Base-by-base conservation (phyloP, 2,888 invertebrate species). In the Limnephilus auricula region DNA sequence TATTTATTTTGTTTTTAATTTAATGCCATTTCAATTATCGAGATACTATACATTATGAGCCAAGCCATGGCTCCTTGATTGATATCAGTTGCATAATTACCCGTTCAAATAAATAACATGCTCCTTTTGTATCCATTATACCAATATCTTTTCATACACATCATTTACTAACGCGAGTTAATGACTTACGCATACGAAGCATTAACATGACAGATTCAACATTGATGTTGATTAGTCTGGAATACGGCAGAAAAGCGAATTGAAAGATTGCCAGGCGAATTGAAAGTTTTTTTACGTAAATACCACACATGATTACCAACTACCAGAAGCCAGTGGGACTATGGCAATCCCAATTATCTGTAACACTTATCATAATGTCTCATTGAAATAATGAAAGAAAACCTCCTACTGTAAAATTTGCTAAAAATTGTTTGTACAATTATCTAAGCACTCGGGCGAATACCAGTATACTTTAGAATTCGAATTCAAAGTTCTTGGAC, bases 111-210 rank as follows among this genome's bases (percentile, higher is more conserved):
- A 34, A 15, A 65, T 82, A 18, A 31, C 82, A 34, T 15, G 82
- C 25, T 34, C 34, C 82, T 82, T 82, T 82, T 82, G 34, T 82
- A 82, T 82, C 25, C 18, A 34, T 82, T 82, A 31, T 82, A 82
- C 34, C 31, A 34, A 82, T 82, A 34, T 82, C 82, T 82, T 34
- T 82, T 82, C 82, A 82, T 6, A 34, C 31, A 82, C 25, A 37
- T 84, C 34, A 84, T 84, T 18, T 40, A 84, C 84, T 40, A 84
- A 84, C 84, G n/a, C 84, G 84, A 84, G 84, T 40, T 84, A 37
- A 37, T 84, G 84, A 84, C 84, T 34, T 84, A n/a, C 37, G 40
- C 5, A 84, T 40, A 13, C n/a, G n/a, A n/a, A 80, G 80, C 30
- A 25, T 37, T 37, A 84, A 84, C 40, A n/a, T 32, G n/a, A 65